Base-by-base conservation (phyloP, 2,888 invertebrate species). In the Sinelater perroti region DNA sequence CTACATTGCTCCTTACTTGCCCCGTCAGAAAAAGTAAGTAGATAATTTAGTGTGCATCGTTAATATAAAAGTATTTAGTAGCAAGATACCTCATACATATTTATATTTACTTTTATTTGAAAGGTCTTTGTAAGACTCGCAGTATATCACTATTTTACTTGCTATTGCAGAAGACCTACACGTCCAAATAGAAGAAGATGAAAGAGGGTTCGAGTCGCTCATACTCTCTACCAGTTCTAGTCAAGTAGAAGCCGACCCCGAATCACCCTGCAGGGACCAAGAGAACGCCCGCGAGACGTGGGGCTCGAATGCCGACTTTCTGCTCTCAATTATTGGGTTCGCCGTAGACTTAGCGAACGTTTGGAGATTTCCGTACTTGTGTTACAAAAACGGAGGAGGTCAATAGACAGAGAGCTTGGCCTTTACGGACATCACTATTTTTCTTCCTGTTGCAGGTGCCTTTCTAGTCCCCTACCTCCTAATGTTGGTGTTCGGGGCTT, bases 281-380 rank as follows among this genome's bases (percentile, higher is more conserved):
- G 86, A 86, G 60, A 85, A 84, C 1, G n/a, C n/a, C n/a, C 79
- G 91, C 8, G 91, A 91, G 76, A 91, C 90, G 0, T 92, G 91
- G 91, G 86, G 87, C 11, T 89, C 89, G 5, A 90, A 90, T 46
- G 87, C 88, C 0, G 91, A 92, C 76, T 91, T 92, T 74, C 82
- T 92, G 7, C 82, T 92, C 28, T 91, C 91, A 61, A 91, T 92
- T 73, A 91, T 92, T 65, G 91, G 91, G 1, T 92, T 92, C 69
- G 91, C 92, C 0, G 91, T 92, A 24, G 92, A 92, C 75, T 79
- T 93, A 64, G 91, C 91, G 49, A 93, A 93, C 71, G 91, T 93
- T n/a, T 92, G 91, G 92, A 80, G 90, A 60, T 90, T 90, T 76
- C 90, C 90, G 30, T 90, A 89, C 73, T 82, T 90, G 28, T 90